Percentiles rank a stretch among this genome's conserved stretches.
phyloP scores from a whole-genome alignment of 2,888 invertebrate genomes.

The Diloba caeruleocephala region DNA sequence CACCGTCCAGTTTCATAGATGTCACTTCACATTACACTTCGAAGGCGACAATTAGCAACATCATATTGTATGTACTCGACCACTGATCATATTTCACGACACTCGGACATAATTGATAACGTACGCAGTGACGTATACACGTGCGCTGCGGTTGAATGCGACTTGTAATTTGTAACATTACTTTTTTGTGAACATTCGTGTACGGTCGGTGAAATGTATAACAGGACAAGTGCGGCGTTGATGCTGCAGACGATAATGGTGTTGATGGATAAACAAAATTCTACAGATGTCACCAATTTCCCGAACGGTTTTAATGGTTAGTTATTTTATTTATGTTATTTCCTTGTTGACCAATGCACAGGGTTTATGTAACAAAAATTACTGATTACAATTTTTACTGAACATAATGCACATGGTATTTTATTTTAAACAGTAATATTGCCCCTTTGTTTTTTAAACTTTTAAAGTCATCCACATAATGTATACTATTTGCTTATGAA shows the following conservation, averaged over 20 bases:
- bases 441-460: no score
- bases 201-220: constrained; percentile 71
- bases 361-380: no score
- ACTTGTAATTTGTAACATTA: constrained; percentile 10
- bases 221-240: constrained; percentile 83
- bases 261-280: constrained; percentile 85
- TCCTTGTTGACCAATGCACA: no score
- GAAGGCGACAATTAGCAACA: constrained; percentile 64
- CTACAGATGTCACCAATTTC: constrained; percentile 77
- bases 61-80: constrained; percentile 29
- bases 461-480: no score
- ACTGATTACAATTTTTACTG: no score
- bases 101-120: constrained; percentile 50
- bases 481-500: not conserved
- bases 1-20: constrained; percentile 59
- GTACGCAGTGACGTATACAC: constrained; percentile 49
- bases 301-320: constrained; percentile 76
- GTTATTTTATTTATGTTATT: constrained; percentile 61
- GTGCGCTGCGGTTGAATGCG: constrained; percentile 41
- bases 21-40: constrained; percentile 70
- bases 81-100: constrained; percentile 61
- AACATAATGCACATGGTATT: no score
- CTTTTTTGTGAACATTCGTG: constrained; percentile 42
- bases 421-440: no score
- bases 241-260: constrained; percentile 87